These are phyloP conservation scores for Phrynocephalus vlangalii DNA, from an alignment of 2,797 vertebrate species.

Conservation along the genomic window DNA sequence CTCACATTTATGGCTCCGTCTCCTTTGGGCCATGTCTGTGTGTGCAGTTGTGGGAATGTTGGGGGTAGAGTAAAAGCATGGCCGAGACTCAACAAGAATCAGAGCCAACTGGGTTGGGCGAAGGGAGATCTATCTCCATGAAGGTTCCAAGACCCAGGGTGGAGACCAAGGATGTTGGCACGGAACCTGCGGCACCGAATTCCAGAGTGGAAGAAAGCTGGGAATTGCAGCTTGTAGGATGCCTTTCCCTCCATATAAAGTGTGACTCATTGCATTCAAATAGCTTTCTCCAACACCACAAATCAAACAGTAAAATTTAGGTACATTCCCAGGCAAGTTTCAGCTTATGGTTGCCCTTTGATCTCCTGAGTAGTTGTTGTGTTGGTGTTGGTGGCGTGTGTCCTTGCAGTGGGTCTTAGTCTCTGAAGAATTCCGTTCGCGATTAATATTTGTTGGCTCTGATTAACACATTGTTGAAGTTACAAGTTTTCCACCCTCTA, in stretches of 20 bases:
- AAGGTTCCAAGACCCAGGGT: slow-evolving; percentile 6
- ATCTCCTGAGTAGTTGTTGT: slow-evolving; percentile 18
- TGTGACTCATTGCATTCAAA: slow-evolving; percentile 29
- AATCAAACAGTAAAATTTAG: slow-evolving; percentile 26
- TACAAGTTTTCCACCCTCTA: not conserved
- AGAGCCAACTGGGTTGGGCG: not conserved
- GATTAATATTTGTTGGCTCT: not conserved
- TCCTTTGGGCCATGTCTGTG: not conserved
- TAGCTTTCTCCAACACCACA: slow-evolving; percentile 19
- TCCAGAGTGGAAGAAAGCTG: slow-evolving; percentile 44
- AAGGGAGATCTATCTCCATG: not conserved
- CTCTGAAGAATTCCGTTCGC: slow-evolving; percentile 27
- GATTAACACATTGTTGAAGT: not conserved
- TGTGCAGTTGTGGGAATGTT: not conserved
- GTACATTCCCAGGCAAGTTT: slow-evolving; percentile 50
- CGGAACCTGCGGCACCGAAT: slow-evolving; percentile 20
- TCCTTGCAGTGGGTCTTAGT: not conserved
- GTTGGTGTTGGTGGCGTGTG: slow-evolving; percentile 32
- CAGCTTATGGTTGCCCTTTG: slow-evolving; percentile 41
- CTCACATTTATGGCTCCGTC: not conserved
- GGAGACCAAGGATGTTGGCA: not conserved
- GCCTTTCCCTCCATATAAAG: slow-evolving; percentile 23
- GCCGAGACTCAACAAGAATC: not conserved
- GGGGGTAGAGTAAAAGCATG: not conserved
- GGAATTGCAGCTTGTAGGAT: not conserved